Base-by-base conservation (phyloP, 2,888 invertebrate species). In the Drosophila histrio region DNA sequence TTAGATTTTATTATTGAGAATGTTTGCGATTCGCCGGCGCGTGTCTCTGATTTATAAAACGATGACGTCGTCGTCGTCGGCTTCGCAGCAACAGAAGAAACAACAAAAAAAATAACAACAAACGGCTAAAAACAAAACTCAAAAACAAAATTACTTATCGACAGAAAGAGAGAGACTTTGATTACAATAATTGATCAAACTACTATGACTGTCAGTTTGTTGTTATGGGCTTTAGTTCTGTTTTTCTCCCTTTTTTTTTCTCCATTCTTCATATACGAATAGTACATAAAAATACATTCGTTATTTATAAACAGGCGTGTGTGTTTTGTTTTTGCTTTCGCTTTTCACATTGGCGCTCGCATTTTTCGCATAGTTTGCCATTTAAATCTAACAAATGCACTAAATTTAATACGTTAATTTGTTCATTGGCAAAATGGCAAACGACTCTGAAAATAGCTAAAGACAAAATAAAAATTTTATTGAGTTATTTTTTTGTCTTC, bases 331-430 rank as follows among this genome's bases (percentile, higher is more conserved):
- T 21, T 17, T 38, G 60, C 64, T 79, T 77, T 77, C 73, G 61
- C 53, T 75, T 75, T 77, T 77, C 72, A 60, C 60, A 46, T 49
- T 41, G 44, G 7, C 73, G 77, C 46, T 72, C 73, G 87, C 82
- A 87, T 83, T 85, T 73, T 69, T 58, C 43, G 54, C 79, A 87
- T 82, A 73, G 70, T 81, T 85, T 71, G 82, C 70, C 81, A 87
- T 87, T 87, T 81, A 71, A 86, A 73, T 60, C 72, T 44, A 53
- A 76, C 63, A 69, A 69, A 21, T 70, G 70, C 63, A 78, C 82
- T 87, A 80, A 78, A 82, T 84, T 81, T 75, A 81, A 84, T 68
- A 70, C 78, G 62, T 80, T 75, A 68, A 84, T 80, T 84, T 80
- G 63, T 59, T 47, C 56, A 52, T 22, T 57, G 28, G 26, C 34